Base-by-base conservation (phyloP, 2,888 invertebrate species). In the Melinopterus prodromus region DNA sequence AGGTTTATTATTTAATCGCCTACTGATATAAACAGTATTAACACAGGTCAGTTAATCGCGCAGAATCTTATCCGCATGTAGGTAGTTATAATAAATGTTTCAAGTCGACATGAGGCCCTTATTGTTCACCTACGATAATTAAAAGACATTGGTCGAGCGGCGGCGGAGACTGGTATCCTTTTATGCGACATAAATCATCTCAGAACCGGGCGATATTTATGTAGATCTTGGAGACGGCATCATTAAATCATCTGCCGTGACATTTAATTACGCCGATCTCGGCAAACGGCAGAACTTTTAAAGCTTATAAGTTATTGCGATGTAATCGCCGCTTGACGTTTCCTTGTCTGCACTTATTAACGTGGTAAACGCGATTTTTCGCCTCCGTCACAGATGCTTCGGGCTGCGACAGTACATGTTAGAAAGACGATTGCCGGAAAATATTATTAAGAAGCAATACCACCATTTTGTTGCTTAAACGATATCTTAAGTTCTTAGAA, bases 191-290 rank as follows among this genome's bases (percentile, higher is more conserved):
- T 74, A 74, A 74, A 74, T 74, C 74, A 74, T 74, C 74, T 16
- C 35, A 16, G 74, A 15, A 35, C 74, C 74, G 74, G 6, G 36
- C 74, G 74, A 74, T 74, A 74, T 74, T 74, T 74, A 74, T 74
- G 74, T 74, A 74, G 74, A 74, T 74, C 74, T 37, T 36, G 36
- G 74, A 37, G 35, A 74, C 74, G 74, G 37, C 35, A 37, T 37
- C 74, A 74, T 74, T 74, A 74, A 74, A 74, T 74, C 74, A 74
- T 74, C 74, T 35, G 26, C 74, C 36, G 74, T 74, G 74, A 74
- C 74, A 74, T 74, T 74, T 74, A 74, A 74, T 74, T 74, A 74
- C 74, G 74, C 37, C 35, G 74, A 74, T 74, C 74, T 74, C 74
- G 36, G 74, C 74, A 74, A 53, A 74, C 74, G 36, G 74, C 74